These are phyloP conservation scores for Calliphora vicina DNA, from an alignment of 1,140 invertebrate genomes.

Conservation along the genomic window DNA sequence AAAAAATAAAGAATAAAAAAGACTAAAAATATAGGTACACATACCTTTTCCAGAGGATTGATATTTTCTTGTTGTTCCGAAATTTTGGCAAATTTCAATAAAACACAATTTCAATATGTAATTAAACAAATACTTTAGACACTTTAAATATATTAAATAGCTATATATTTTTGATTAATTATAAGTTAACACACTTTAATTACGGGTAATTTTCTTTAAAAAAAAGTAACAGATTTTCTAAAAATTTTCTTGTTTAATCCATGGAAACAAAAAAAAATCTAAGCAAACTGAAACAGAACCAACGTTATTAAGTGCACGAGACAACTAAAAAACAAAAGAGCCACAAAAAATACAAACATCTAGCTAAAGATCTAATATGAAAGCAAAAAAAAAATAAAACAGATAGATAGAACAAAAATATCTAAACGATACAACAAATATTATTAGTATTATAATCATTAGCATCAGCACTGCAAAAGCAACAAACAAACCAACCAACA, in stretches of 20 bases:
- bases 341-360: slow-evolving; percentile 7
- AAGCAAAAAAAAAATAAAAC: neutral
- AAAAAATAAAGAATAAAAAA: no score
- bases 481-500: neutral
- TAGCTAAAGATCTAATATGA: neutral
- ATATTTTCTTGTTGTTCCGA: slow-evolving; percentile 9
- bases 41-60: neutral
- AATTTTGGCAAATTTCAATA: neutral
- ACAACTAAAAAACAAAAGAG: slow-evolving; percentile 27
- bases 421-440: no score
- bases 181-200: no score
- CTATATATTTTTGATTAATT: no score
- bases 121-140: neutral
- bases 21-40: neutral
- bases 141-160: neutral
- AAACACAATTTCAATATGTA: no score
- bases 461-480: neutral
- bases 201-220: no score
- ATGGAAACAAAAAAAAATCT: neutral
- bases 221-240: no score
- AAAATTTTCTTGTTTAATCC: neutral
- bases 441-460: neutral
- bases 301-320: slow-evolving; percentile 30
- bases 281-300: neutral
- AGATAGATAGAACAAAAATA: neutral